Evolutionary conservation across 2,797 vertebrate genomes (phyloP), one percentile per base, ranked within the genome.

Genomic region (Danionella dracula): DNA sequence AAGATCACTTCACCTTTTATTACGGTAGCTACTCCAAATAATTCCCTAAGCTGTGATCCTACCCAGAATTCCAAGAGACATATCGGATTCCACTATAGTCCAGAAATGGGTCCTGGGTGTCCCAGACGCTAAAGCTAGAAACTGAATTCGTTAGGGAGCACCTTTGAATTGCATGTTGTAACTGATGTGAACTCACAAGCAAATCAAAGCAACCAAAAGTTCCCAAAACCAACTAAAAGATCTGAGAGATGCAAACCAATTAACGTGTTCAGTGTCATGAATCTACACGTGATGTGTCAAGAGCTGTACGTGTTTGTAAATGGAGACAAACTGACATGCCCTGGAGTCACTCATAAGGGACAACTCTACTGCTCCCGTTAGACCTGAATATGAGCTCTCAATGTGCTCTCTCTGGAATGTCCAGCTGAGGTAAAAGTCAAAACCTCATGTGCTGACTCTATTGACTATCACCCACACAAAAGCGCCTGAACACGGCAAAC

Each of bases 391-490:
- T 38, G 64, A 66, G 34, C 44, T 20, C 31, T 66, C 34, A 40
- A 32, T 49, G 53, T 41, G 44, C 44, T 48, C 44, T 66, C 64
- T 31, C 53, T 66, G 64, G 54, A 66, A 66, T 58, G 44, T 34
- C 42, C 64, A 8, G 9, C 64, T 49, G 64, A 57, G 64, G 53
- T 66, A 66, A 58, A 66, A 58, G 54, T 66, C 64, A 58, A 58
- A 66, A 49, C 56, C 64, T 57, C 42, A 21, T 57, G 44, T 66
- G 34, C 64, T 49, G 44, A 66, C 49, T 54, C 21, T 55, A 44
- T 66, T 61, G 66, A 61, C 46, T 16, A 34, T 35, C 72, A 59
- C 68, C 66, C 51, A 74, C 66, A 69, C 62, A 66, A 44, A 70
- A 70, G 21, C n/a, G n/a, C 34, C 51, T 32, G 53, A 66, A 56